A percentile compares a stretch with the other conserved stretches of the same genome.
Conservation (phyloP, 2,888 invertebrate species). For the Priocnemis perturbator region DNA sequence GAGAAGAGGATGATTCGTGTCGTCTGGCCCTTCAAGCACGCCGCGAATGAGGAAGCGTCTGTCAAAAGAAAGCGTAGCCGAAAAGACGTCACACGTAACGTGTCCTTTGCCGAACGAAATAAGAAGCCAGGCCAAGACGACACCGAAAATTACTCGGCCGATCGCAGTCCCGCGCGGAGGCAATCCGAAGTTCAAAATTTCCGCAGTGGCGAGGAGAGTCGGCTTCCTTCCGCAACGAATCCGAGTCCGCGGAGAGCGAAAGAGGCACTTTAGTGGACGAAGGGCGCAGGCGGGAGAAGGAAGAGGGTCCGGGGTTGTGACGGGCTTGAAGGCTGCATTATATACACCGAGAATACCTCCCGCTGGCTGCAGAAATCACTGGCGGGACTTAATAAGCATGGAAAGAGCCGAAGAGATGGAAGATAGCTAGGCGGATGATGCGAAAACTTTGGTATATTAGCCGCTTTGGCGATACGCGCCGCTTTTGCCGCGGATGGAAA, state of each 20-base stretch:
- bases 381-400: conserved; percentile 73
- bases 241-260: conserved; percentile 48
- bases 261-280: conserved; percentile 29
- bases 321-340: conserved; percentile 57
- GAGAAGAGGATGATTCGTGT: background rate
- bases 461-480: conserved; percentile 70
- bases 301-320: conserved; percentile 24
- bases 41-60: too few species aligned
- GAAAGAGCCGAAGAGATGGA: conserved; percentile 68
- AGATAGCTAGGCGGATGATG: conserved; percentile 72
- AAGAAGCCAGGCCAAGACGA: too few species aligned
- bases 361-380: conserved; percentile 69
- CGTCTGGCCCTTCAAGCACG: too few species aligned
- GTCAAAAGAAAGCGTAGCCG: too few species aligned
- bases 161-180: too few species aligned
- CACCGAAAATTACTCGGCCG: too few species aligned
- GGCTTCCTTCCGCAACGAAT: conserved; percentile 29
- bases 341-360: conserved; percentile 56
- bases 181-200: background rate
- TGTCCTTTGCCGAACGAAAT: too few species aligned
- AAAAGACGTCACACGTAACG: too few species aligned
- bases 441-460: conserved; percentile 75
- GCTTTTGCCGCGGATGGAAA: conserved; percentile 66
- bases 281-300: conserved; percentile 4
- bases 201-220: background rate